Evolutionary conservation across 2,797 vertebrate genomes (phyloP).

Genomic region (Danio jaintianensis): DNA sequence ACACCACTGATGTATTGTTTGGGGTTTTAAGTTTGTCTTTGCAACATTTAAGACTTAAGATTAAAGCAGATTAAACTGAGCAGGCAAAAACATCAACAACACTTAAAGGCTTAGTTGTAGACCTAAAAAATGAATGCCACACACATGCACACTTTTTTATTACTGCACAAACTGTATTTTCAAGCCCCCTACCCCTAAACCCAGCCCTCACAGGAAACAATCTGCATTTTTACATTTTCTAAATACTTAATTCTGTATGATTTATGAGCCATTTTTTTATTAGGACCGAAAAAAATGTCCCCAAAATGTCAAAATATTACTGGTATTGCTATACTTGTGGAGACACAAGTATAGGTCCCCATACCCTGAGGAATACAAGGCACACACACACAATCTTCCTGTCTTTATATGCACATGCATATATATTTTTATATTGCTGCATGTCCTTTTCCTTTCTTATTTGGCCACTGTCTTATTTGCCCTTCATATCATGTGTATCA

Average conservation of each 20-base stretch:
- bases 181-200: no score
- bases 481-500: background rate
- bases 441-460: background rate
- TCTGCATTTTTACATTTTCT: no score
- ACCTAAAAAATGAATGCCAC: background rate
- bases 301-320: no score
- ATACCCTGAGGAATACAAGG: no score
- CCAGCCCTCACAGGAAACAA: no score
- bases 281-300: no score
- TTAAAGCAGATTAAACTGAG: background rate
- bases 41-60: background rate
- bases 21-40: background rate
- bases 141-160: background rate
- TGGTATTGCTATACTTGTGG: no score
- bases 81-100: background rate
- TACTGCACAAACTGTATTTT: no score
- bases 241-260: no score
- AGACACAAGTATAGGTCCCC: no score
- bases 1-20: background rate
- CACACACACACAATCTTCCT: background rate
- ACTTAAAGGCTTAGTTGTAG: background rate
- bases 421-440: background rate
- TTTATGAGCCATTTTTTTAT: no score
- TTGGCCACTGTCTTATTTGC: background rate
- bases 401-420: background rate